These are phyloP conservation scores for Phylloscopus trochiloides DNA, from an alignment of 2,113 vertebrate genomes.

Conservation along the genomic window DNA sequence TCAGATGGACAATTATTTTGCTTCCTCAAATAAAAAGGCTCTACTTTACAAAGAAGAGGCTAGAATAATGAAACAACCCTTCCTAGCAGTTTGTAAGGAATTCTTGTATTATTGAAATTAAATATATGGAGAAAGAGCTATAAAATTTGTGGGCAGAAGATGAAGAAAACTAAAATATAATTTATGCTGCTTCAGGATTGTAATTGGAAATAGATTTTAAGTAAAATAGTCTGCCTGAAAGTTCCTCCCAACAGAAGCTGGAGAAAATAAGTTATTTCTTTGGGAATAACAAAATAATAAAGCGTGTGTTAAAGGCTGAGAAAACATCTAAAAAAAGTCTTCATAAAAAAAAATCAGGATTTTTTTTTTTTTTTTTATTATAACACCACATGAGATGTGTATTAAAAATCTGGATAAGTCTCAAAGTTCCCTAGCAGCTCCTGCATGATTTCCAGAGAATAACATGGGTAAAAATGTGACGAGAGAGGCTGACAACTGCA, in stretches of 20 bases:
- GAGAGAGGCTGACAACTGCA: neutral
- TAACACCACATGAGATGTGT: neutral
- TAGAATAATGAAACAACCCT: neutral
- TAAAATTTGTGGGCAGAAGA: neutral
- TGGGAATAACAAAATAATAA: neutral
- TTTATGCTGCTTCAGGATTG: neutral
- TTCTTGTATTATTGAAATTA: neutral
- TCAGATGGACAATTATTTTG: slow-evolving; percentile 29
- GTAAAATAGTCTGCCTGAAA: neutral
- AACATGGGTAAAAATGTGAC: neutral
- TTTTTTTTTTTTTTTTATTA: neutral
- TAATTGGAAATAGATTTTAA: neutral
- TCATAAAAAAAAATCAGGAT: neutral
- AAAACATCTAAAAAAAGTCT: neutral
- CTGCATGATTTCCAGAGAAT: neutral
- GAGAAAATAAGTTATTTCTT: neutral
- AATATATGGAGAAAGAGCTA: neutral
- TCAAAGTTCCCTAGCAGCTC: neutral
- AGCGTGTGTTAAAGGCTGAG: neutral
- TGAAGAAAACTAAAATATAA: neutral
- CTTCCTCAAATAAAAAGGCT: slow-evolving; percentile 18
- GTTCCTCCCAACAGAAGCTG: accelerated
- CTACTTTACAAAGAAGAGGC: neutral
- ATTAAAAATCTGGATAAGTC: neutral
- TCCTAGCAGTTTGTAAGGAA: neutral